These are phyloP conservation scores for Agrotis clavis DNA, from an alignment of 2,888 invertebrate genomes.

Conservation along the genomic window DNA sequence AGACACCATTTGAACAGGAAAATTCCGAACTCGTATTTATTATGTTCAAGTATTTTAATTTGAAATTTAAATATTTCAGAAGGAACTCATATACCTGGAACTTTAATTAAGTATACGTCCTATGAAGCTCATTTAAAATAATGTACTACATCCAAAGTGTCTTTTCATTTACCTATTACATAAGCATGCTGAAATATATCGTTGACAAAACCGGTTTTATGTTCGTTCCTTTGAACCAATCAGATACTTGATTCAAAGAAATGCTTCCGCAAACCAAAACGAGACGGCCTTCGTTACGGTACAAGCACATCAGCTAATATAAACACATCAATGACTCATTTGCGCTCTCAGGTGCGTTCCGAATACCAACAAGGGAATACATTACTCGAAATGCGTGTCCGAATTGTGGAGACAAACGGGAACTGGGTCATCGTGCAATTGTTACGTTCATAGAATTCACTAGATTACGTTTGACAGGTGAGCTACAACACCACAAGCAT, in stretches of 20 bases:
- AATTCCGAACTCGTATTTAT: slow-evolving; percentile 53
- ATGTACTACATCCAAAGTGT: background rate
- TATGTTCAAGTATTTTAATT: slow-evolving; percentile 58
- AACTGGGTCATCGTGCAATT: slow-evolving; percentile 64
- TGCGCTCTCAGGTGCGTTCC: slow-evolving; percentile 65
- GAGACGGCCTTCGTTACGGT: slow-evolving; percentile 58
- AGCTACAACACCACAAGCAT: slow-evolving; percentile 25
- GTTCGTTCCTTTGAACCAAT: slow-evolving; percentile 22
- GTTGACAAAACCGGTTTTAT: slow-evolving; percentile 19
- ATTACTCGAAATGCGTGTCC: slow-evolving; percentile 65
- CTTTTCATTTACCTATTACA: background rate
- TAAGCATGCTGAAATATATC: background rate
- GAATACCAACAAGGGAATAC: slow-evolving; percentile 63
- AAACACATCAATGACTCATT: slow-evolving; percentile 67
- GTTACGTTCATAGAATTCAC: slow-evolving; percentile 61
- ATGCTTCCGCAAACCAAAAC: slow-evolving; percentile 44
- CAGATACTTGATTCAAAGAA: slow-evolving; percentile 45
- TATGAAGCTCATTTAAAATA: slow-evolving; percentile 14
- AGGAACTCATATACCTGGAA: slow-evolving; percentile 34
- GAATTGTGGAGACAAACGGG: slow-evolving; percentile 66
- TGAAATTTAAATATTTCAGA: slow-evolving; percentile 48
- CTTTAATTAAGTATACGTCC: slow-evolving; percentile 31
- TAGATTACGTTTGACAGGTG: slow-evolving; percentile 59
- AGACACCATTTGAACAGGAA: slow-evolving; percentile 51
- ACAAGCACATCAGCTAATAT: slow-evolving; percentile 50